Percentiles rank a stretch among this genome's conserved stretches.
Evolutionary conservation across 2,888 invertebrate species (phyloP).

Genomic region (Malachius bipustulatus): DNA sequence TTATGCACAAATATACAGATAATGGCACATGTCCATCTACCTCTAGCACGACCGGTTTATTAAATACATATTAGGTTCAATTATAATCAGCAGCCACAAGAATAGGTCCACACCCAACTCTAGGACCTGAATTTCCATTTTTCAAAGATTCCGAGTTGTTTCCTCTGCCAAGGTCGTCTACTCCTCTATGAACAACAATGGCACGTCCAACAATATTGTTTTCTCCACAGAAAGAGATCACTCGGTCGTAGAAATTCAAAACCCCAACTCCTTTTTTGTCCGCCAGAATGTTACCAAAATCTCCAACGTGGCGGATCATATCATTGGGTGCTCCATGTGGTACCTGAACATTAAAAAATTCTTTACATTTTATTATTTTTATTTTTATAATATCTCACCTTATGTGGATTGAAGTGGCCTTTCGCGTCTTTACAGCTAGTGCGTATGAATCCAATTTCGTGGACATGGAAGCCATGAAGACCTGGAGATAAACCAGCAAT

Average conservation of each 20-base stretch:
- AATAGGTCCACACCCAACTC: constrained; percentile 76
- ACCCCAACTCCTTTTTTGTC: constrained; percentile 42
- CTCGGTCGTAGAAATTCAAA: constrained; percentile 48
- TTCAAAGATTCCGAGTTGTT: constrained; percentile 56
- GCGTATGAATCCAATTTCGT: constrained; percentile 17
- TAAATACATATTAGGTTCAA: too few relatives aligned
- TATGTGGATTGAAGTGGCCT: constrained; percentile 68
- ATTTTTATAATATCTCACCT: too few relatives aligned
- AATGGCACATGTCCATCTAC: too few relatives aligned
- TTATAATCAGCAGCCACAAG: too few relatives aligned
- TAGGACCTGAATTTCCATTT: constrained; percentile 74
- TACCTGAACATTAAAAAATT: too few relatives aligned
- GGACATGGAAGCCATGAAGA: constrained; percentile 25
- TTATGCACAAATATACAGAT: too few relatives aligned
- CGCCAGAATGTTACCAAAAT: constrained; percentile 72
- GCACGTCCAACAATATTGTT: constrained; percentile 62
- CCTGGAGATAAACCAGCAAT: constrained; percentile 20
- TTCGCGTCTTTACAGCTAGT: constrained; percentile 46
- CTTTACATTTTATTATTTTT: too few relatives aligned
- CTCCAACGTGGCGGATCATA: constrained; percentile 66
- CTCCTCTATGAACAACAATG: constrained; percentile 60
- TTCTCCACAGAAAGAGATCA: constrained; percentile 52
- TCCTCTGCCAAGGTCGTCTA: constrained; percentile 68
- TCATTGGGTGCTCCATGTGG: constrained; percentile 64
- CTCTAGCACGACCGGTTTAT: too few relatives aligned